These are phyloP conservation scores for Ephialtes manifestator DNA, from an alignment of 2,888 invertebrate genomes.

Conservation along the genomic window DNA sequence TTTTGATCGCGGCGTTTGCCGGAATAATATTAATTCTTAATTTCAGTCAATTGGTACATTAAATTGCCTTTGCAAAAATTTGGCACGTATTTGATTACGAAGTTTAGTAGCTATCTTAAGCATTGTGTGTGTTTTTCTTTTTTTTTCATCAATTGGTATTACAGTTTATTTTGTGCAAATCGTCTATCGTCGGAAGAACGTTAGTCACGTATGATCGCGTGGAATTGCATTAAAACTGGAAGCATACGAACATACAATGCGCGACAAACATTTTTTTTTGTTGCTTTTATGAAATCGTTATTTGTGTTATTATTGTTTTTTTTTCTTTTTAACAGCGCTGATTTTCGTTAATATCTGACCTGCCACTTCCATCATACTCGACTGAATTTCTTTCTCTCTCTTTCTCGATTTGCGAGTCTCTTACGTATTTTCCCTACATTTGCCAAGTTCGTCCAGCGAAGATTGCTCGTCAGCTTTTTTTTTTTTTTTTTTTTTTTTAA, in stretches of 20 bases:
- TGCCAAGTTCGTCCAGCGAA: constrained; percentile 63
- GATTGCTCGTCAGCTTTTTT: constrained; percentile 37
- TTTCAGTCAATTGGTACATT: too few relatives aligned
- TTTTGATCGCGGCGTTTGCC: too few relatives aligned
- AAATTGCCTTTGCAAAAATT: too few relatives aligned
- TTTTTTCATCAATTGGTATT: constrained; percentile 35
- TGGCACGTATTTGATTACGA: too few relatives aligned
- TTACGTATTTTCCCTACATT: constrained; percentile 3
- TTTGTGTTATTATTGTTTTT: neutral
- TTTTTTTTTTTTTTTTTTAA: constrained; percentile 27
- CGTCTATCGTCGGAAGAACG: constrained; percentile 65
- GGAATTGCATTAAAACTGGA: constrained; percentile 69
- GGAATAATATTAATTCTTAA: too few relatives aligned
- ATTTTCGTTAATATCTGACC: constrained; percentile 15
- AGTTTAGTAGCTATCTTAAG: neutral
- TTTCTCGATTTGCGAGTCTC: constrained; percentile 43
- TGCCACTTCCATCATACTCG: constrained; percentile 56
- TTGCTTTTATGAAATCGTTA: neutral
- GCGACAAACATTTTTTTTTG: constrained; percentile 59
- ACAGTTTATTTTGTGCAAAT: constrained; percentile 57
- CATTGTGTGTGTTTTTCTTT: neutral
- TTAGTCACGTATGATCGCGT: constrained; percentile 68
- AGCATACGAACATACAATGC: constrained; percentile 68
- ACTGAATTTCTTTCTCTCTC: constrained; percentile 45
- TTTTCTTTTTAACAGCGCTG: neutral